Evolutionary conservation across 2,113 vertebrate genomes (phyloP).

Genomic region (Cinclus cinclus): DNA sequence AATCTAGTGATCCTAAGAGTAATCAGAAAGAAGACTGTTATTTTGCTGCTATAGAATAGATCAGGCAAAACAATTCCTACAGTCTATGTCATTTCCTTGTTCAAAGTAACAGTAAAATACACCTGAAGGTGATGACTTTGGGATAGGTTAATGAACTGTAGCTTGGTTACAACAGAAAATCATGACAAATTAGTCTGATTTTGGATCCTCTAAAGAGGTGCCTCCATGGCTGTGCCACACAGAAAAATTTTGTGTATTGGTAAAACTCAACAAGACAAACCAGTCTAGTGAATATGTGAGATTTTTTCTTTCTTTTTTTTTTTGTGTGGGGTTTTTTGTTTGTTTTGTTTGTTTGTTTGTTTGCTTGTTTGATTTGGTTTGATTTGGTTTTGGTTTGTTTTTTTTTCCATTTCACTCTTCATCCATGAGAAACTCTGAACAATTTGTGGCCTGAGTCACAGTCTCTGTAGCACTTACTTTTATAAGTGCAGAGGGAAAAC

Average conservation of each 20-base stretch:
- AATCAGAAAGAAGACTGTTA: not conserved
- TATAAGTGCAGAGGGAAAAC: not conserved
- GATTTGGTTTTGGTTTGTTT: not conserved
- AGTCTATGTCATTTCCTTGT: not conserved
- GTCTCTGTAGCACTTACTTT: not conserved
- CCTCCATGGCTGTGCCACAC: not conserved
- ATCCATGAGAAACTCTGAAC: not conserved
- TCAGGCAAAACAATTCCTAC: not conserved
- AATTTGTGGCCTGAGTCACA: not conserved
- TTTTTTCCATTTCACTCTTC: not conserved
- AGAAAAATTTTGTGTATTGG: not conserved
- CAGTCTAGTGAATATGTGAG: not conserved
- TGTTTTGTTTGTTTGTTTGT: not conserved
- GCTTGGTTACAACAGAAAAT: not conserved
- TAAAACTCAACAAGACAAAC: not conserved
- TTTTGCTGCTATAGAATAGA: not conserved
- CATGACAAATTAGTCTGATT: not conserved
- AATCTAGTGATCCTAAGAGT: not conserved
- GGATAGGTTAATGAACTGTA: not conserved
- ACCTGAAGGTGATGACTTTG: not conserved
- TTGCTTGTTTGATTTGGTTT: not conserved
- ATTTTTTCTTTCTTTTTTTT: too few species aligned
- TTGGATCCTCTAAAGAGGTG: not conserved
- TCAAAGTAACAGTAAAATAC: not conserved
- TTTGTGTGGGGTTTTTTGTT: too few species aligned